Base-by-base conservation (phyloP, 2,113 vertebrate species). In the Apodemus sylvaticus region DNA sequence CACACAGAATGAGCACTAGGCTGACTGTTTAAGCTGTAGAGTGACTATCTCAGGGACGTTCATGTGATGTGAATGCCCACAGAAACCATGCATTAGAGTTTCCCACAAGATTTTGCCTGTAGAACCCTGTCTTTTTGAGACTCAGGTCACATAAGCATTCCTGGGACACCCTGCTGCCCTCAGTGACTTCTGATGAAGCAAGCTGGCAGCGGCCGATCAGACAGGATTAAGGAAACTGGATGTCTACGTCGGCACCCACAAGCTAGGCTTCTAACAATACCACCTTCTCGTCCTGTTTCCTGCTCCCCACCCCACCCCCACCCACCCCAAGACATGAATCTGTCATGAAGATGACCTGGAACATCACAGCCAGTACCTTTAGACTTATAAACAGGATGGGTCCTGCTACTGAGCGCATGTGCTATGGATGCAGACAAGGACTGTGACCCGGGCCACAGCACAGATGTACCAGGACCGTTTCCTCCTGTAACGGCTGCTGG, bases 401-500 rank as follows among this genome's bases (percentile, higher is more conserved):
- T 66, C 42, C 62, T 68, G 62, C 62, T 62, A 42, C 20, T 22
- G 29, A 20, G 29, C 29, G 13, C 4, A 6, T 39, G 48, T 48
- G 62, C n/a, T 10, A 7, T 29, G 45, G 31, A 3, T 11, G 51
- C 29, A 8, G 31, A 60, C 22, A 5, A 14, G 34, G 64, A 36
- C 7, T 16, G 85, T 16, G 85, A n/a, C 42, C 64, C 26, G 36
- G 81, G 83, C 83, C 83, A 36, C 29, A 36, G 83, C 42, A 86
- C 83, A 86, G 60, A 36, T 36, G 60, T 17, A 3, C 3, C 13
- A 68, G 66, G n/a, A 24, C 60, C 7, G 13, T 29, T 70, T 77
- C 81, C 34, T 71, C 53, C 22, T 39, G 48, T 1, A 3, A 3
- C 0, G 0, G 10, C 48, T 58, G 48, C 6, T 29, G 1, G 9